These are phyloP conservation scores for Grammatotria lemairii DNA, from an alignment of 2,113 vertebrate genomes.

Conservation along the genomic window DNA sequence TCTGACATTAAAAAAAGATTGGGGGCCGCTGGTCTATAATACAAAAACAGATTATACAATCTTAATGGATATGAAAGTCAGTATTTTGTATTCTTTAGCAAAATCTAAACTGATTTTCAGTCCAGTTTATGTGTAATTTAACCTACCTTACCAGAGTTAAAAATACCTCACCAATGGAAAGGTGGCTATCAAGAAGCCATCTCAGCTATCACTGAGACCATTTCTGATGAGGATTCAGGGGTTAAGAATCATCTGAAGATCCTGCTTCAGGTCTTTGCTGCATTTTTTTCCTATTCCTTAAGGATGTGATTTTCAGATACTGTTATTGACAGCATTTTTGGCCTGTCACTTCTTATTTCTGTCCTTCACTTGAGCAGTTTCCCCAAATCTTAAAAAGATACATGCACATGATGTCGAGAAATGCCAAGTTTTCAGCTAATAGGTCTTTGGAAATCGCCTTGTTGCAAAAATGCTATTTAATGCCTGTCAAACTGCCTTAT, in stretches of 20 bases:
- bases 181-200: background rate
- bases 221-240: background rate
- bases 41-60: background rate
- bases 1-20: background rate
- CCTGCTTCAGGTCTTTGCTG: background rate
- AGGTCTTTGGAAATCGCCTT: rapidly evolving
- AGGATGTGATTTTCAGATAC: background rate
- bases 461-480: background rate
- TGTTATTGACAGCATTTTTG: background rate
- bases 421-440: background rate
- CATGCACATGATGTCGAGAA: rapidly evolving
- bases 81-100: background rate
- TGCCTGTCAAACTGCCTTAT: background rate
- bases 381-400: background rate
- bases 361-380: background rate
- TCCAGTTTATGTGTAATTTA: background rate
- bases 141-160: rapidly evolving
- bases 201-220: background rate
- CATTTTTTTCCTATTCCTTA: background rate
- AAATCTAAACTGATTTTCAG: background rate
- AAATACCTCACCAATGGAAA: background rate
- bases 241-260: background rate
- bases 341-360: background rate
- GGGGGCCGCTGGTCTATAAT: background rate
- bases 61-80: background rate